phyloP scores from a whole-genome alignment of 2,797 vertebrate genomes.

The Kryptolebias ocellatus region DNA sequence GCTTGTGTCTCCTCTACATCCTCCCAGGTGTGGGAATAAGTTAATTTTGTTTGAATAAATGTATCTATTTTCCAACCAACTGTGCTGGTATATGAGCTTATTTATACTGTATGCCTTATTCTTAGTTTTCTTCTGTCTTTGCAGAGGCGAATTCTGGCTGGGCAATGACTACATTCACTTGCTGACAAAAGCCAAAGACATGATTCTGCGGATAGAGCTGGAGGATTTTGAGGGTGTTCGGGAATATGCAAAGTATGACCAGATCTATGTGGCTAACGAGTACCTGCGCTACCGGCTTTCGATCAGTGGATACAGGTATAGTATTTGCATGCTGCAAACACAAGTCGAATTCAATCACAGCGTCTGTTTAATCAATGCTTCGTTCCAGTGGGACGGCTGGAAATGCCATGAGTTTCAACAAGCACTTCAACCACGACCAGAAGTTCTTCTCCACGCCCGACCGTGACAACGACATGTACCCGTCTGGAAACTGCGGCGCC shows the following conservation, averaged over 20 bases:
- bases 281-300: slow-evolving; percentile 90
- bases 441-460: slow-evolving; percentile 95
- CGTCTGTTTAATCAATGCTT: slow-evolving; percentile 11
- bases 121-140: slow-evolving; percentile 11
- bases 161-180: slow-evolving; percentile 96
- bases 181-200: slow-evolving; percentile 91
- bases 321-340: not conserved
- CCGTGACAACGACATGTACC: slow-evolving; percentile 93
- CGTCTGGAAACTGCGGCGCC: slow-evolving; percentile 90
- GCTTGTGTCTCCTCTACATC: slow-evolving; percentile 12
- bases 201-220: slow-evolving; percentile 92
- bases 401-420: slow-evolving; percentile 90
- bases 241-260: slow-evolving; percentile 90
- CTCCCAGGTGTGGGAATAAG: slow-evolving; percentile 18
- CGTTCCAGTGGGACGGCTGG: slow-evolving; percentile 91
- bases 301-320: slow-evolving; percentile 82
- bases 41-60: slow-evolving; percentile 40
- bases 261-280: slow-evolving; percentile 94
- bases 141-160: slow-evolving; percentile 91
- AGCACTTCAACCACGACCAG: slow-evolving; percentile 92
- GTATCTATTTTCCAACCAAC: slow-evolving; percentile 32
- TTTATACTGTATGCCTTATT: slow-evolving; percentile 29
- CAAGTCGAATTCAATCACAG: not conserved
- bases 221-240: slow-evolving; percentile 90
- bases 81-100: slow-evolving; percentile 17